phyloP scores from a whole-genome alignment of 2,113 vertebrate species.

The Pica pica region DNA sequence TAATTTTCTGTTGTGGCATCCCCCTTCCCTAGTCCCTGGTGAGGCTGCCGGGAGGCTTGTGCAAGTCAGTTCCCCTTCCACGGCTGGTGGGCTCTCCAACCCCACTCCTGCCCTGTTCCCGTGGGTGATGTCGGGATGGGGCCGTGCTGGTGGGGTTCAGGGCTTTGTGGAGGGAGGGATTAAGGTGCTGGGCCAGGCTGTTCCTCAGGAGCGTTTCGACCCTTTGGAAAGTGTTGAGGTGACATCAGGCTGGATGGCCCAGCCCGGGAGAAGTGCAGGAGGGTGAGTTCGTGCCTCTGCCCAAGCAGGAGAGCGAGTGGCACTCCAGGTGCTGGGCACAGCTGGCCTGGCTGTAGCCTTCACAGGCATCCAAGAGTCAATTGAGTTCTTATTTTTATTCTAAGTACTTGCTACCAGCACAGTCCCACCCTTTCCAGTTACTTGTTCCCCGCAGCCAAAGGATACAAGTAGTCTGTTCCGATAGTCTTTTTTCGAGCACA shows the following conservation, averaged over 20 bases:
- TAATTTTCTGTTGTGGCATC: background rate
- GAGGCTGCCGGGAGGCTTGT: rapidly evolving
- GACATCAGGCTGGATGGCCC: background rate
- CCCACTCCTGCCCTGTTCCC: rapidly evolving
- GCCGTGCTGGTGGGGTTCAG: background rate
- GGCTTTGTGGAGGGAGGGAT: background rate
- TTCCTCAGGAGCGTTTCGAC: background rate
- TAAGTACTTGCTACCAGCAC: background rate
- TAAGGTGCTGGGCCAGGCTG: background rate
- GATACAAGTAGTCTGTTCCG: constrained; percentile 16
- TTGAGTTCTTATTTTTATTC: background rate
- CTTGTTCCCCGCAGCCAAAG: background rate
- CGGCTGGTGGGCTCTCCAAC: background rate
- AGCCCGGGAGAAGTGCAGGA: background rate
- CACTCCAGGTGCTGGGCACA: background rate
- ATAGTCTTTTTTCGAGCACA: background rate
- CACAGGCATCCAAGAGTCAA: background rate
- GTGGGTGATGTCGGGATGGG: rapidly evolving
- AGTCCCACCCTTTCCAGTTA: constrained; percentile 48
- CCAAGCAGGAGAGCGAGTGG: rapidly evolving
- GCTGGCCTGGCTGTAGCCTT: background rate
- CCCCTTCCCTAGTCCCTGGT: background rate
- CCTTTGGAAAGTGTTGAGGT: background rate
- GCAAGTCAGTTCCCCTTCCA: background rate
- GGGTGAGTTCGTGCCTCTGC: rapidly evolving